Percentiles rank a stretch among this genome's conserved stretches.
Evolutionary conservation across 2,797 vertebrate genomes (phyloP).

Genomic region (Lemur catta): DNA sequence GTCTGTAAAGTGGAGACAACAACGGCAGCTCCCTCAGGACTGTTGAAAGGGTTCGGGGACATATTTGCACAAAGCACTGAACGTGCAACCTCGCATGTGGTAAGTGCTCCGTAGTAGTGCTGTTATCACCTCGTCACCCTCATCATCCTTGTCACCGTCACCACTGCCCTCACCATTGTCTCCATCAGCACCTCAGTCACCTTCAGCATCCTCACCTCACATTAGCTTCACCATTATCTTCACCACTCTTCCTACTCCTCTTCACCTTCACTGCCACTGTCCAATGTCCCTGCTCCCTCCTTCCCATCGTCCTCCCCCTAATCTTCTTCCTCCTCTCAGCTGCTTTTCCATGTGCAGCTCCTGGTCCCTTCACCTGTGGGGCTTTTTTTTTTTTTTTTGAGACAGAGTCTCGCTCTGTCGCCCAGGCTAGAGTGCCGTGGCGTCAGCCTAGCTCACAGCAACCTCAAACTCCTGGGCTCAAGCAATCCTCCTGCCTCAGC

Average conservation of each 20-base stretch:
- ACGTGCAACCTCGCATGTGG: background rate
- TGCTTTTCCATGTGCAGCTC: rapidly evolving
- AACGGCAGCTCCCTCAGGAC: background rate
- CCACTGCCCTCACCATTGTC: background rate
- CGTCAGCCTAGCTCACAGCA: no score
- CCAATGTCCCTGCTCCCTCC: rapidly evolving
- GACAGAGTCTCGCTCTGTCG: no score
- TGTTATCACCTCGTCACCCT: no score
- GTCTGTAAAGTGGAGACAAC: rapidly evolving
- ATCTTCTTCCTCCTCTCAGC: background rate
- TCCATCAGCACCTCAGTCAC: background rate
- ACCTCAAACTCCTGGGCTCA: no score
- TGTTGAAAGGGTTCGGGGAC: rapidly evolving
- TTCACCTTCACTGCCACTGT: background rate
- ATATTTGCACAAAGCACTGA: background rate
- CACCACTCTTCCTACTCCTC: background rate
- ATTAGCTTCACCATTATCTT: background rate
- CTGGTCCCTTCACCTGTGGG: background rate
- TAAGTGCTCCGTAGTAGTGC: rapidly evolving
- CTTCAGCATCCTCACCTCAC: background rate
- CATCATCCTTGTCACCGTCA: rapidly evolving
- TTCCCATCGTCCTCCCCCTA: background rate
- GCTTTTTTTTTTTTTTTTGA: no score
- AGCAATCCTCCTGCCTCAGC: no score
- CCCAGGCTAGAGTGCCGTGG: no score